Evolutionary conservation across 2,113 vertebrate genomes (phyloP).

Genomic region (Ceyx melanurus): DNA sequence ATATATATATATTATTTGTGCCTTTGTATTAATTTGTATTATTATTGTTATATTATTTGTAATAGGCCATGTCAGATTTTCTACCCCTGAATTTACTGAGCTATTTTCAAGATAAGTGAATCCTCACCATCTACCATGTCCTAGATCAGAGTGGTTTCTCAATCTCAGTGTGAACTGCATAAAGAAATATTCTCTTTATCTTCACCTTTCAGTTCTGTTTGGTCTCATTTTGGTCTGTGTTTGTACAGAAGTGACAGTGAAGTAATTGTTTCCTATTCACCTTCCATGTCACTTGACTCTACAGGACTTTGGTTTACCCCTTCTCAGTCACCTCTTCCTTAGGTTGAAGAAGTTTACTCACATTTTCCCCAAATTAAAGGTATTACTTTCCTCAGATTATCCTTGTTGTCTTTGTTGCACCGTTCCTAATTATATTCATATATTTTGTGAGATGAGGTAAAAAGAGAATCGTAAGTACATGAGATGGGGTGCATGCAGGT

Average conservation of each 20-base stretch:
- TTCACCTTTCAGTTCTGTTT: neutral
- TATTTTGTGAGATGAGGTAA: neutral
- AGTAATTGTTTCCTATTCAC: neutral
- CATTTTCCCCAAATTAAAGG: neutral
- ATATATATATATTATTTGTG: neutral
- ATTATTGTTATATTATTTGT: no score
- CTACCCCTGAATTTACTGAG: neutral
- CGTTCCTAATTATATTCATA: neutral
- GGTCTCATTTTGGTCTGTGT: neutral
- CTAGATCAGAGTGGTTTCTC: neutral
- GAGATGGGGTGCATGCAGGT: neutral
- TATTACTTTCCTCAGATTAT: neutral
- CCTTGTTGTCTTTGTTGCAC: neutral
- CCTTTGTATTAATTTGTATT: neutral
- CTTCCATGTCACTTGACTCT: neutral
- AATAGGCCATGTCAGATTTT: neutral
- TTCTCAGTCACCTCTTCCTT: neutral
- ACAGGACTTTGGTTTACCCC: neutral
- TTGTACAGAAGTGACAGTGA: neutral
- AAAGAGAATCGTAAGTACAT: neutral
- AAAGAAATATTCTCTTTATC: neutral
- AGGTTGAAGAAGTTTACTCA: neutral
- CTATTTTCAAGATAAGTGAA: neutral
- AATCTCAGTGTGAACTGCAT: neutral
- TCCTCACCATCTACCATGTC: neutral